Percentiles rank a stretch among this genome's conserved stretches.
These are phyloP conservation scores for Apostichopus californicus DNA, from an alignment of 35 echinoderm and acorn worm species.

Conservation along the genomic window DNA sequence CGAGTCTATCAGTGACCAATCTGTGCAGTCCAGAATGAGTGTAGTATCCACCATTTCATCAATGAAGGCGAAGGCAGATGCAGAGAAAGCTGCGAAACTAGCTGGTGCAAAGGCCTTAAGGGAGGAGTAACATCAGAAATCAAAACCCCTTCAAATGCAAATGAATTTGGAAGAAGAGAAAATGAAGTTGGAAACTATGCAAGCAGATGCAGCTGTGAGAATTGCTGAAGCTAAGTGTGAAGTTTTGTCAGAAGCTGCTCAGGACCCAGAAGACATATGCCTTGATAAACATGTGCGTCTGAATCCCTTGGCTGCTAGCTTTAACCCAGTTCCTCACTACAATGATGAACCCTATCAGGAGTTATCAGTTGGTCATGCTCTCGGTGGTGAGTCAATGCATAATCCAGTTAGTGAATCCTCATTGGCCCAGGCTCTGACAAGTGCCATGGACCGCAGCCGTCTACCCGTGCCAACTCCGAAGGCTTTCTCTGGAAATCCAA, in stretches of 20 bases:
- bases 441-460: too few relatives aligned
- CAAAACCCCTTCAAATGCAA: slow-evolving; percentile 37
- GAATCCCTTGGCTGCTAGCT: not conserved
- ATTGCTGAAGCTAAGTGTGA: too few relatives aligned
- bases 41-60: not conserved
- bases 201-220: slow-evolving; percentile 10
- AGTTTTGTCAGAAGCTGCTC: too few relatives aligned
- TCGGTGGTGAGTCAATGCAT: not conserved
- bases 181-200: slow-evolving; percentile 38
- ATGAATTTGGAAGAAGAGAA: slow-evolving; percentile 53
- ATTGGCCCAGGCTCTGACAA: too few relatives aligned
- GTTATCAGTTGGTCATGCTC: not conserved
- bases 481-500: too few relatives aligned
- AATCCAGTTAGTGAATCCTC: not conserved
- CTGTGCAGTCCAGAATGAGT: not conserved
- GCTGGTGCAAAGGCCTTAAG: not conserved
- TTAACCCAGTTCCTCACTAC: not conserved
- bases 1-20: too few relatives aligned
- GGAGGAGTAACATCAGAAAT: slow-evolving; percentile 27
- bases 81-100: not conserved
- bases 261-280: too few relatives aligned
- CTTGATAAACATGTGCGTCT: not conserved
- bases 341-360: not conserved
- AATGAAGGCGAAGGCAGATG: not conserved
- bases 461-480: too few relatives aligned